phyloP scores from a whole-genome alignment of 2,888 invertebrate genomes.

The Synanthedon tipuliformis region DNA sequence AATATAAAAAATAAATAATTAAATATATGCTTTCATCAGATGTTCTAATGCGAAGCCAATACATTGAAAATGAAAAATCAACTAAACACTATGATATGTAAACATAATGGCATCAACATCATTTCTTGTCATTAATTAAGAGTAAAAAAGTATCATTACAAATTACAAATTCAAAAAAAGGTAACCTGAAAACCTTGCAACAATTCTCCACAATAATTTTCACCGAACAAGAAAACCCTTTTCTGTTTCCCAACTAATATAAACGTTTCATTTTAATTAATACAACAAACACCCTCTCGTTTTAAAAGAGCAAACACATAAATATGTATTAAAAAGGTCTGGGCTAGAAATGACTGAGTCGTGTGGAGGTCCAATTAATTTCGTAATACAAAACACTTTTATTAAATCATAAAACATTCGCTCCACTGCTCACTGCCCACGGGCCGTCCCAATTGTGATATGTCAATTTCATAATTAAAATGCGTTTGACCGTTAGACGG shows the following conservation, averaged over 20 bases:
- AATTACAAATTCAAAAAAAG: too few species aligned
- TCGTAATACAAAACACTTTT: constrained; percentile 59
- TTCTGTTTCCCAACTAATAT: not conserved
- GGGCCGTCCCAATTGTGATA: constrained; percentile 30
- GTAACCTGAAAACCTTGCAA: too few species aligned
- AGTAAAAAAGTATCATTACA: too few species aligned
- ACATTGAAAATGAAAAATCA: too few species aligned
- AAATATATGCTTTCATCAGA: too few species aligned
- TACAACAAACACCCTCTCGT: constrained; percentile 40
- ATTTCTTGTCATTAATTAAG: too few species aligned
- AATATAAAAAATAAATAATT: too few species aligned
- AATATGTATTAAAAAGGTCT: constrained; percentile 59
- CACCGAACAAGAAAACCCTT: not conserved
- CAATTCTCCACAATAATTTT: too few species aligned
- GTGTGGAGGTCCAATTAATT: constrained; percentile 46
- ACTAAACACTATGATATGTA: too few species aligned
- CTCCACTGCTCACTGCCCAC: constrained; percentile 17
- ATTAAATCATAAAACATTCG: constrained; percentile 61
- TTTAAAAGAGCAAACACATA: constrained; percentile 54
- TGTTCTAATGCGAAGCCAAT: too few species aligned
- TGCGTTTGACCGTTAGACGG: constrained; percentile 57
- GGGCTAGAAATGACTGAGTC: constrained; percentile 36
- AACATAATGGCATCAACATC: too few species aligned
- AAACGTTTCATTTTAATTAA: constrained; percentile 20
- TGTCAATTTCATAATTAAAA: constrained; percentile 70